Evolutionary conservation across 2,888 invertebrate genomes (phyloP).

Genomic region (Dasypogon diadema): DNA sequence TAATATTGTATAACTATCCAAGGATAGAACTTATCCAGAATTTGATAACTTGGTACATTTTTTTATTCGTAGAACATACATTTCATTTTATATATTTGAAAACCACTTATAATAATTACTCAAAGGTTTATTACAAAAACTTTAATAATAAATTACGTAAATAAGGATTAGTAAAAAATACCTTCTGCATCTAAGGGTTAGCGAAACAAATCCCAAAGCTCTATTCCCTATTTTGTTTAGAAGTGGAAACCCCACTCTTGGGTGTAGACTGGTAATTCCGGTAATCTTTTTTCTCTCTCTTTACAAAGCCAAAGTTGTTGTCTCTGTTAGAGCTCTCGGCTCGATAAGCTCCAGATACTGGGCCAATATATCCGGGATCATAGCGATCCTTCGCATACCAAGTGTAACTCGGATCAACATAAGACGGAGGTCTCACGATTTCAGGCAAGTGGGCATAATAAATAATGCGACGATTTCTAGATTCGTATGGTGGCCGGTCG

Average conservation of each 20-base stretch:
- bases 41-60: no score
- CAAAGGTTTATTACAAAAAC: constrained; percentile 29
- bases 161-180: background rate
- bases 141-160: constrained; percentile 16
- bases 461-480: constrained; percentile 71
- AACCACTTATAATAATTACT: background rate
- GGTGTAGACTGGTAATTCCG: constrained; percentile 48
- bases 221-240: constrained; percentile 17
- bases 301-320: constrained; percentile 59
- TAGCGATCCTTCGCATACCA: constrained; percentile 69
- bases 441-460: constrained; percentile 80
- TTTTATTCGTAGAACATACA: no score
- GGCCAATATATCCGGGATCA: constrained; percentile 59
- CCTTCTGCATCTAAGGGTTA: background rate
- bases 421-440: constrained; percentile 74
- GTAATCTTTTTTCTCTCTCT: constrained; percentile 62
- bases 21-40: background rate
- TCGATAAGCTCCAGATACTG: constrained; percentile 54
- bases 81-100: no score
- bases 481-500: constrained; percentile 62
- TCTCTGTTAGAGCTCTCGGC: constrained; percentile 5
- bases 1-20: background rate
- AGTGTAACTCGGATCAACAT: constrained; percentile 72
- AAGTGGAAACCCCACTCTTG: background rate
- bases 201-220: background rate